Base-by-base conservation (phyloP, 2,113 vertebrate genomes). In the Neogale vison region DNA sequence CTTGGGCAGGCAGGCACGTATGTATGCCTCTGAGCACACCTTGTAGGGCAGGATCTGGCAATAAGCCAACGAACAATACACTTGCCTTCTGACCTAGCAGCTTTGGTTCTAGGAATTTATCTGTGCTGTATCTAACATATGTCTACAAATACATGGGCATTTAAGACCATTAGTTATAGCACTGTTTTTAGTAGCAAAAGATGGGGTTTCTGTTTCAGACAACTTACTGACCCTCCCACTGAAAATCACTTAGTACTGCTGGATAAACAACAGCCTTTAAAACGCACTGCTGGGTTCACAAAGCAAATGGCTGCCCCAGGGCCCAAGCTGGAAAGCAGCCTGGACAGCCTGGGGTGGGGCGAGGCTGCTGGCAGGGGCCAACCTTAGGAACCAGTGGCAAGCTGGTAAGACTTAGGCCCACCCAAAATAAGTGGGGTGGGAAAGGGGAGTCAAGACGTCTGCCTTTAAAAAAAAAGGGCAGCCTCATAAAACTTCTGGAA, bases 311-410 rank as follows among this genome's bases (percentile, higher is more conserved):
- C 89, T 57, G 67, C 13, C 59, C 47, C 59, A 24, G 18, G 59
- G 10, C 67, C 31, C 13, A 7, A 36, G 31, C 4, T 31, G 31
- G 50, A 65, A 9, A 42, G 69, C 47, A 10, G 42, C 26, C 10
- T 5, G 1, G 63, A 14, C 34, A 55, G 23, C 61, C 0, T 3
- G 52, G 1, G 26, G 24, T 7, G 2, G 5, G 29, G n/a, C 0
- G 11, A 77, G 57, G 81, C 45, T 57, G 45, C 1, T 6, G 69
- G 69, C 18, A 50, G 39, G 17, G 0, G 61, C 74, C 65, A 4
- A 2, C 17, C 61, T 24, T 55, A 50, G 57, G 50, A 39, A 61
- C 29, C 23, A 9, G 26, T 7, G 39, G 31, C 74, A 15, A 39
- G 42, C 24, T 7, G 18, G 0, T n/a, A 29, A 23, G 39, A 23